Percentiles rank a stretch among this genome's conserved stretches.
phyloP scores from a whole-genome alignment of 2,888 invertebrate species.

The Agrochola lychnidis region DNA sequence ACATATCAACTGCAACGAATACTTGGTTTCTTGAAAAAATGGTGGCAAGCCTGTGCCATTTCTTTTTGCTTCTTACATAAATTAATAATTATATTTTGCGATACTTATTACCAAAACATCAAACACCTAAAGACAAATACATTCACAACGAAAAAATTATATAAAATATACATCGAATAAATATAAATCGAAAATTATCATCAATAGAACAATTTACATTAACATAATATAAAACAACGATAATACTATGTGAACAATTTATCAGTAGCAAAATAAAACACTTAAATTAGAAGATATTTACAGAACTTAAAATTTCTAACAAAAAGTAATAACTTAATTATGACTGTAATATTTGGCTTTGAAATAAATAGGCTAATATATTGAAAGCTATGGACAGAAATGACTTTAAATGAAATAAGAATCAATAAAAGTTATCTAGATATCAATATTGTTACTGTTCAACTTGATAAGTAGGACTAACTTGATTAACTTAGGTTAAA shows the following conservation, averaged over 20 bases:
- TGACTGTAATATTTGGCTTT: conserved; percentile 91
- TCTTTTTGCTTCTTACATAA: conserved; percentile 52
- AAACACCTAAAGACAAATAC: conserved; percentile 80
- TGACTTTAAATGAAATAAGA: conserved; percentile 47
- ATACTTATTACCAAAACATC: conserved; percentile 72
- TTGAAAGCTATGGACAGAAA: conserved; percentile 86
- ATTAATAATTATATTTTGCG: conserved; percentile 57
- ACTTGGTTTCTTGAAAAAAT: conserved; percentile 62
- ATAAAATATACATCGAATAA: conserved; percentile 88
- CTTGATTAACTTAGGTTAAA: conserved; percentile 12
- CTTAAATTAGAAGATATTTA: conserved; percentile 86
- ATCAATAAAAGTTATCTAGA: conserved; percentile 6
- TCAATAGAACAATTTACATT: conserved; percentile 85
- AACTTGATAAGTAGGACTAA: not conserved
- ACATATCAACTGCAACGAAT: conserved; percentile 63
- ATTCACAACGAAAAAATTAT: conserved; percentile 81
- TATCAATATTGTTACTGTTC: conserved; percentile 19
- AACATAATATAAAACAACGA: conserved; percentile 87
- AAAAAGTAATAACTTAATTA: conserved; percentile 86
- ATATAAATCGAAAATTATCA: conserved; percentile 83
- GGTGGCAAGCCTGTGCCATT: conserved; percentile 82
- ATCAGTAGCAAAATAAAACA: conserved; percentile 85
- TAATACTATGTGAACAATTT: conserved; percentile 88
- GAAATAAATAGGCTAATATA: conserved; percentile 90
- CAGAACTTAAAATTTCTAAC: conserved; percentile 88